A percentile compares a stretch with the other conserved stretches of the same genome.
Evolutionary conservation across 2,797 vertebrate genomes (phyloP).

Genomic region (Smutsia temminckii): DNA sequence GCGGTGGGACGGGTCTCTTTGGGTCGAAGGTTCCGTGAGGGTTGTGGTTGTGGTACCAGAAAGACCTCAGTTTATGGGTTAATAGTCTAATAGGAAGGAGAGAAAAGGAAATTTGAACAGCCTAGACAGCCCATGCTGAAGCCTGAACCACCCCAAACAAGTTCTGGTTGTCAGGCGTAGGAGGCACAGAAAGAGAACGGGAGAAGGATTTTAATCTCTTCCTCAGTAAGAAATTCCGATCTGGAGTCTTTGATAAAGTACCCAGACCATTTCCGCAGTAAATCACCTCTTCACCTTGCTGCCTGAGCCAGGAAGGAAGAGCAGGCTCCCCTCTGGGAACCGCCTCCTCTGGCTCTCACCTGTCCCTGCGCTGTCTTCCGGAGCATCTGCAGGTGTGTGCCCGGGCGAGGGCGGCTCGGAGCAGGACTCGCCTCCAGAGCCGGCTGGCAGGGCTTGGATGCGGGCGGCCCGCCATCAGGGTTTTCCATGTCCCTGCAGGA

Average conservation of each 20-base stretch:
- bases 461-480: fast-evolving
- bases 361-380: not conserved
- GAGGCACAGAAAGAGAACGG: not conserved
- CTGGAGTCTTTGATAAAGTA: not conserved
- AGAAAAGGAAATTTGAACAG: not conserved
- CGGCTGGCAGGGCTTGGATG: not conserved
- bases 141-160: not conserved
- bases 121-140: not conserved
- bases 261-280: not conserved
- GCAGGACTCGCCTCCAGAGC: slow-evolving; percentile 4
- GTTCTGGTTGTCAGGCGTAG: not conserved
- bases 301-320: not conserved
- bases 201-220: not conserved
- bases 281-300: not conserved
- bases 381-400: slow-evolving; percentile 12
- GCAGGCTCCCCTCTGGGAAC: not conserved
- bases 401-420: not conserved
- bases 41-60: not conserved
- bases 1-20: not conserved
- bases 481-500: not conserved
- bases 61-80: not conserved
- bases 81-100: not conserved
- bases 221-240: not conserved
- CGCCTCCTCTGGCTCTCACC: not conserved
- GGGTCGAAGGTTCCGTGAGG: not conserved